Conservation (phyloP, 2,113 vertebrate genomes). For the Onychostruthus taczanowskii region DNA sequence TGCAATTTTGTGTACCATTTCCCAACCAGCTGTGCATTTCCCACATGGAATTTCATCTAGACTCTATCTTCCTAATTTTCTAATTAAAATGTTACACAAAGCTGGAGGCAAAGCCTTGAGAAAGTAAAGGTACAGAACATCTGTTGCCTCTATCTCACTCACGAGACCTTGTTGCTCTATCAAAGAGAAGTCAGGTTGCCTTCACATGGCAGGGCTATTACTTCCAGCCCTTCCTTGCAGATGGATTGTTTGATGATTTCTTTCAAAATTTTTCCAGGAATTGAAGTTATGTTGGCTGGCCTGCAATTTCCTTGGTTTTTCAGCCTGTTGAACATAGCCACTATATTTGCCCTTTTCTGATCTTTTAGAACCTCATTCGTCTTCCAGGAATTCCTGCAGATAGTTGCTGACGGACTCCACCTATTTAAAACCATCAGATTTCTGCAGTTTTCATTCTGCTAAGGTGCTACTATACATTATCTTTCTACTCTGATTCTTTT, state of each 20-base stretch:
- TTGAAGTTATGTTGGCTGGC: neutral
- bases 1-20: neutral
- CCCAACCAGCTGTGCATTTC: neutral
- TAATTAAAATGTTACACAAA: neutral
- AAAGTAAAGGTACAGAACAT: slow-evolving; percentile 18
- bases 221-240: slow-evolving; percentile 24
- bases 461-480: neutral
- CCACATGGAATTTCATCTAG: neutral
- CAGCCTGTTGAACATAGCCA: neutral
- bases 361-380: neutral
- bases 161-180: neutral
- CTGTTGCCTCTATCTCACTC: neutral
- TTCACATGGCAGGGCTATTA: neutral
- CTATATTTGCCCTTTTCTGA: neutral
- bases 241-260: neutral
- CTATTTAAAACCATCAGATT: neutral
- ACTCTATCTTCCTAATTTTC: neutral
- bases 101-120: neutral
- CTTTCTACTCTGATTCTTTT: neutral
- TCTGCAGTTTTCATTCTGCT: neutral
- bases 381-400: neutral
- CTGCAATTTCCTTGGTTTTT: neutral
- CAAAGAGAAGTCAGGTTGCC: neutral
- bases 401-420: neutral
- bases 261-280: neutral